phyloP scores from a whole-genome alignment of 2,113 vertebrate species.

The Anarhynchus alexandrinus region DNA sequence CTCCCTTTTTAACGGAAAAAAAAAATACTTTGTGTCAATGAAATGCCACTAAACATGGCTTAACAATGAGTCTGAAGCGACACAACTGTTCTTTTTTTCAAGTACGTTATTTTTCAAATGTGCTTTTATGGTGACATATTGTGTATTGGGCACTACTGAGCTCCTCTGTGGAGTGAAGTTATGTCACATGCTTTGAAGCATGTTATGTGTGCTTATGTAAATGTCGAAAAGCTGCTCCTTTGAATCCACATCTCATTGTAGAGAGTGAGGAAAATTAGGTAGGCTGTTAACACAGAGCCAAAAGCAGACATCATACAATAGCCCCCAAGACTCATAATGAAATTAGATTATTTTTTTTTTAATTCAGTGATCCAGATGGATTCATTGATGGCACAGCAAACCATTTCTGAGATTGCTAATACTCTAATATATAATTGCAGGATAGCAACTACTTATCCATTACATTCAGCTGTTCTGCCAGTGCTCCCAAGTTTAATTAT shows the following conservation, averaged over 20 bases:
- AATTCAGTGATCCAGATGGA: slow-evolving; percentile 9
- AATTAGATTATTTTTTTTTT: background rate
- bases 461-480: slow-evolving; percentile 45
- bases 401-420: slow-evolving; percentile 44
- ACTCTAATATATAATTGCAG: slow-evolving; percentile 42
- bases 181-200: background rate
- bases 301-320: background rate
- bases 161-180: background rate
- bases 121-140: background rate
- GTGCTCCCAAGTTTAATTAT: slow-evolving; percentile 61
- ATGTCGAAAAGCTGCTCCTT: background rate
- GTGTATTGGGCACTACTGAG: background rate
- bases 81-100: background rate
- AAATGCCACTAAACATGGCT: background rate
- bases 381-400: background rate
- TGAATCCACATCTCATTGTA: slow-evolving; percentile 1
- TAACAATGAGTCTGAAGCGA: background rate
- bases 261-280: background rate
- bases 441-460: slow-evolving; percentile 62
- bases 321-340: background rate
- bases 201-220: background rate
- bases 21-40: background rate
- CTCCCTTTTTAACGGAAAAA: background rate
- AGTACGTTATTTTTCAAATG: background rate
- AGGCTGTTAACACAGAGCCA: background rate